These are phyloP conservation scores for Lepus oiostolus DNA, from an alignment of 2,797 vertebrate species.

Conservation along the genomic window DNA sequence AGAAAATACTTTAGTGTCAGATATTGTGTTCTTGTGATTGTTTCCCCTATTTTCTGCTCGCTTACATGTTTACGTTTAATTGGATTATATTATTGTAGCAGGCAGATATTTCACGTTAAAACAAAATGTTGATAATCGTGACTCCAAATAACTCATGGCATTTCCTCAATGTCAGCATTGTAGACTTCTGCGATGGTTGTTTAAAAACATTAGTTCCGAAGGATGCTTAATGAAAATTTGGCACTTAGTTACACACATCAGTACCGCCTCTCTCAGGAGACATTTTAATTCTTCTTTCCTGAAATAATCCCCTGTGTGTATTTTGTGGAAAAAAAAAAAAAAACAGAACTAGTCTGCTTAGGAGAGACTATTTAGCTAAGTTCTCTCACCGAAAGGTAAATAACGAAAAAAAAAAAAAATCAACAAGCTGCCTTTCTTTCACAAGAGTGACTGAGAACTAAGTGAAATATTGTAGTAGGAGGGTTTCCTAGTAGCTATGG, in stretches of 20 bases:
- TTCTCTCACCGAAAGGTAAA: background rate
- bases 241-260: background rate
- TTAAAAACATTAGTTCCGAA: background rate
- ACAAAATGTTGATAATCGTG: background rate
- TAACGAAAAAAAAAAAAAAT: background rate
- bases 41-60: background rate
- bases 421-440: background rate
- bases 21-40: background rate
- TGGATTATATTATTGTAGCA: background rate
- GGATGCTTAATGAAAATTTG: constrained; percentile 35
- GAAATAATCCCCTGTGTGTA: constrained; percentile 33
- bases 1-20: too few relatives aligned
- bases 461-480: background rate
- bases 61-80: background rate
- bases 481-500: background rate
- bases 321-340: background rate
- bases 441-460: background rate
- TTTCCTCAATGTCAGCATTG: background rate
- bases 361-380: background rate
- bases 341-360: background rate
- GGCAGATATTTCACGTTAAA: background rate
- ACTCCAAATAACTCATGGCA: background rate
- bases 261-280: background rate
- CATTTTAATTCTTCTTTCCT: background rate
- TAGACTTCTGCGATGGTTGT: background rate